Conservation (phyloP, 2,113 vertebrate genomes). For the Callipepla californica region DNA sequence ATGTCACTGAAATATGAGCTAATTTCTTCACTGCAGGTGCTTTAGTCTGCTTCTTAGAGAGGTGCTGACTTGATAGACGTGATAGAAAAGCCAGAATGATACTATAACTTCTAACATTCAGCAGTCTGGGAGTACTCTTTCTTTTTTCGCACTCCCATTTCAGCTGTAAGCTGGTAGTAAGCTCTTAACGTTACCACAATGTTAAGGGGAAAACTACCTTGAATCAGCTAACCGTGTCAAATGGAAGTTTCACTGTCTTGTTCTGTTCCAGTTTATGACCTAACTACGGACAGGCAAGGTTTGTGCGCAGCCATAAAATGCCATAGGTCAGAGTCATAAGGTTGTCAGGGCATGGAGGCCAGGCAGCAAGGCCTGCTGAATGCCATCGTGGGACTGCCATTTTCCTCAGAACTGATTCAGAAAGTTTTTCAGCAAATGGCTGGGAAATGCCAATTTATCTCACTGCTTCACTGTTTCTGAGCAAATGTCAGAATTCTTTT, state of each 20-base stretch:
- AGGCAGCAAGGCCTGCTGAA: neutral
- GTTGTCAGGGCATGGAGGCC: rapidly evolving
- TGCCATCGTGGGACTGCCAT: neutral
- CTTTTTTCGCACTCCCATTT: neutral
- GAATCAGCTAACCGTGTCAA: neutral
- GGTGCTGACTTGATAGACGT: neutral
- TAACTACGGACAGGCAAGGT: neutral
- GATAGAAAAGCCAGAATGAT: neutral
- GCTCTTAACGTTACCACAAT: neutral
- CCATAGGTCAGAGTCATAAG: neutral
- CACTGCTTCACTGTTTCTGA: neutral
- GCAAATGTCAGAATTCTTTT: neutral
- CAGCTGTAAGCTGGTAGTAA: neutral
- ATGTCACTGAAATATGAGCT: neutral
- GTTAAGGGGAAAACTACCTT: neutral
- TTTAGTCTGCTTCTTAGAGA: neutral
- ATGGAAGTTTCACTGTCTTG: neutral
- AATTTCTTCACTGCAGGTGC: neutral
- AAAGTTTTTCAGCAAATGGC: neutral
- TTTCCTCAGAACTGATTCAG: neutral
- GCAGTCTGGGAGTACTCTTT: neutral
- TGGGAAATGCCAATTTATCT: neutral
- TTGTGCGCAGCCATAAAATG: neutral
- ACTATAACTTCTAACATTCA: neutral
- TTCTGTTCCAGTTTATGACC: neutral